Base-by-base conservation (phyloP, 2,888 invertebrate genomes). In the Ichneumoninae sp. region DNA sequence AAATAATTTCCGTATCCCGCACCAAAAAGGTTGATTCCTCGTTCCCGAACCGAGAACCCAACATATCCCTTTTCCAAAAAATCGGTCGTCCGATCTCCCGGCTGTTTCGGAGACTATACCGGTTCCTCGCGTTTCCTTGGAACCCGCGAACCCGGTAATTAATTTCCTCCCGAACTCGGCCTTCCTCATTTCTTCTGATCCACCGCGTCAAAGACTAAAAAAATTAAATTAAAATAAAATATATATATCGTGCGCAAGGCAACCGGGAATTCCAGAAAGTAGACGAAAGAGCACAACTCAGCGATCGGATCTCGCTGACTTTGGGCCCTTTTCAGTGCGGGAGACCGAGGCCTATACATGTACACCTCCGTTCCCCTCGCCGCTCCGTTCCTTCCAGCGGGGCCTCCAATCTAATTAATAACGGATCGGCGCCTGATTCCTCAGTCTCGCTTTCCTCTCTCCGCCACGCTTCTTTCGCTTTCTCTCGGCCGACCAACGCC, bases 401-500 rank as follows among this genome's bases (percentile, higher is more conserved):
- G 80, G 84, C 87, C 89, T 88, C 89, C 91, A 91, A 91, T 92
- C 91, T 92, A 91, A 92, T 92, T 92, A 92, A 92, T 92, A 92
- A 92, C 92, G 91, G 92, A 92, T 92, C 92, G 91, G 92, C 92
- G 92, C 91, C 91, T 91, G 90, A 87, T 87, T 87, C 87, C 81
- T 84, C 80, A 86, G 52, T 72, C 62, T 83, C 72, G 74, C 74
- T 52, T 62, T 50, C 26, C 69, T 33, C 60, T n/a, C 36, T 44
- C 60, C 52, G 62, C 78, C 84, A 76, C 84, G 86, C 80, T 72
- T 75, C 33, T 54, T 74, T 50, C 79, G 66, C 71, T 72, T 60
- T 54, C 75, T 81, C 79, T 69, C 44, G 10, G 36, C 54, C 80
- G 36, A 72, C 26, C 22, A 54, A 16, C 60, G 62, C 26, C 36